Conservation (phyloP, 23 tunicate species). For the Trididemnum clinides region DNA sequence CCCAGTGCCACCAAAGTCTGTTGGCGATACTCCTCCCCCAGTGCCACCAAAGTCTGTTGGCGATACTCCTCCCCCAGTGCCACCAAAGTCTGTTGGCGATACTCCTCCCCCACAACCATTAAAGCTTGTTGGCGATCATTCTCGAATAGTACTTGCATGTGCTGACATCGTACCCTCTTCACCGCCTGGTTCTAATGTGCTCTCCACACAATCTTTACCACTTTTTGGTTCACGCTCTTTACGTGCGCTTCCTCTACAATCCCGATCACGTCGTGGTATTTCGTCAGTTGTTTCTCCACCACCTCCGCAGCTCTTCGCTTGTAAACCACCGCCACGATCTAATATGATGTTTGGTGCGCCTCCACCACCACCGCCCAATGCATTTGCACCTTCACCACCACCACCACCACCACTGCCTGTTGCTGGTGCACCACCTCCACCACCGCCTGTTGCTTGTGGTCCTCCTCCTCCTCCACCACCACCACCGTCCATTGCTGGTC, state of each 20-base stretch:
- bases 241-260: not conserved
- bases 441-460: not conserved
- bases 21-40: too few relatives aligned
- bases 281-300: conserved; percentile 28
- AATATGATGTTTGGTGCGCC: too few relatives aligned
- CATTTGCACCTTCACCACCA: conserved; percentile 15
- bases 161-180: too few relatives aligned
- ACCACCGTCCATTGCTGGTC: not conserved
- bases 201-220: not conserved
- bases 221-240: not conserved
- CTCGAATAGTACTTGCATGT: too few relatives aligned
- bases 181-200: not conserved
- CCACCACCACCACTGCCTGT: not conserved
- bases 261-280: not conserved
- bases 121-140: too few relatives aligned
- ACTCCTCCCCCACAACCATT: too few relatives aligned
- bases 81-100: too few relatives aligned
- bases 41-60: too few relatives aligned
- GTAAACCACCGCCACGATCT: not conserved
- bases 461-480: conserved; percentile 15
- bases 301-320: not conserved
- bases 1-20: too few relatives aligned
- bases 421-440: not conserved
- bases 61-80: too few relatives aligned
- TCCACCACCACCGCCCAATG: not conserved